These are phyloP conservation scores for Pyrgus malvae DNA, from an alignment of 2,888 invertebrate genomes.

Conservation along the genomic window DNA sequence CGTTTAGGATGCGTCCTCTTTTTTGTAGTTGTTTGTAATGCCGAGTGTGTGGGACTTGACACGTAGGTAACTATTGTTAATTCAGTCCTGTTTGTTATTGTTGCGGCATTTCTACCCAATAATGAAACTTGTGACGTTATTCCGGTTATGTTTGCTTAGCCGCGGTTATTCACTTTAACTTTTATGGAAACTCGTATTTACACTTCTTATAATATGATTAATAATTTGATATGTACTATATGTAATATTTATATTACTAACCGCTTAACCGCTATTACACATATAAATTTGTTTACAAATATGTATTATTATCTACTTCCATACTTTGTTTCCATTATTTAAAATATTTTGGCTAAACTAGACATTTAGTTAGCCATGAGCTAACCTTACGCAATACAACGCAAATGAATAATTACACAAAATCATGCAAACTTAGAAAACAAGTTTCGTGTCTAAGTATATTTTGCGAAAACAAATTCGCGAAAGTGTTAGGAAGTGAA, in stretches of 20 bases:
- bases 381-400: too few species aligned
- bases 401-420: too few species aligned
- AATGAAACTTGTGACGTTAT: constrained; percentile 42
- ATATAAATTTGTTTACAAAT: too few species aligned
- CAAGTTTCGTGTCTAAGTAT: neutral
- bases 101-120: constrained; percentile 50
- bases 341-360: too few species aligned
- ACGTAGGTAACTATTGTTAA: constrained; percentile 77
- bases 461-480: constrained; percentile 30
- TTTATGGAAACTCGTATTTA: neutral
- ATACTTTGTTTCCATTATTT: too few species aligned
- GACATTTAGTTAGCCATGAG: too few species aligned
- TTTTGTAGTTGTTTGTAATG: constrained; percentile 77
- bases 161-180: neutral
- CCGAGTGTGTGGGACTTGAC: constrained; percentile 80
- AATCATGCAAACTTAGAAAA: too few species aligned
- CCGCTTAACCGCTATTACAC: too few species aligned
- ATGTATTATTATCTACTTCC: too few species aligned
- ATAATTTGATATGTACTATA: too few species aligned
- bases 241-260: too few species aligned
- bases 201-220: too few species aligned
- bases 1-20: constrained; percentile 76
- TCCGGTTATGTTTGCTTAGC: constrained; percentile 44
- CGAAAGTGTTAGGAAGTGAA: constrained; percentile 51
- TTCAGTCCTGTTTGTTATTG: constrained; percentile 71